Conservation (phyloP, 2,797 vertebrate species). For the Jordanella pulchra region DNA sequence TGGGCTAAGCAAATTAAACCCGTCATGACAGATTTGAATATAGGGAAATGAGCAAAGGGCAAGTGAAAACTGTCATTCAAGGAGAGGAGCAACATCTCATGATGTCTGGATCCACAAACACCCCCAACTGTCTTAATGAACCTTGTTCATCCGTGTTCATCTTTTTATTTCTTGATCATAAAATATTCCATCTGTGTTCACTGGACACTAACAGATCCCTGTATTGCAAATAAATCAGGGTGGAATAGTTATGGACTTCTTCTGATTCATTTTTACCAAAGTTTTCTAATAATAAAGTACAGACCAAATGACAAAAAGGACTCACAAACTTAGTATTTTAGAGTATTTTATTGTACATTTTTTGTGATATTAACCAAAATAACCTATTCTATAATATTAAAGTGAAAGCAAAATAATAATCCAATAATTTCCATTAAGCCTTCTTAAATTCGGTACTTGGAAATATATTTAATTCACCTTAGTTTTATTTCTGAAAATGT, state of each 20-base stretch:
- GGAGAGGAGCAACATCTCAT: conserved; percentile 13
- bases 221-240: not conserved
- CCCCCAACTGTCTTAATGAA: conserved; percentile 31
- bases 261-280: not conserved
- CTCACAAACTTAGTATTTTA: no score
- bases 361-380: no score
- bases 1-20: no score
- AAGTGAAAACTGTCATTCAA: conserved; percentile 29
- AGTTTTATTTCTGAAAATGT: no score
- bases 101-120: conserved; percentile 13
- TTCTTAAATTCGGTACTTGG: no score
- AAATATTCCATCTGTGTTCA: not conserved
- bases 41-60: conserved; percentile 45
- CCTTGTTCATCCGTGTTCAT: conserved; percentile 27
- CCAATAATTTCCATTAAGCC: no score
- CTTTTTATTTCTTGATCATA: not conserved
- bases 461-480: no score
- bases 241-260: not conserved
- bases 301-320: no score
- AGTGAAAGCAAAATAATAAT: no score
- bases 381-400: no score
- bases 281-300: not conserved
- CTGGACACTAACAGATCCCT: not conserved
- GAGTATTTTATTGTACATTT: no score
- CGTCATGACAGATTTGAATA: conserved; percentile 28